A percentile compares a stretch with the other conserved stretches of the same genome.
These are phyloP conservation scores for Sturmia bella DNA, from an alignment of 2,888 invertebrate genomes.

Conservation along the genomic window DNA sequence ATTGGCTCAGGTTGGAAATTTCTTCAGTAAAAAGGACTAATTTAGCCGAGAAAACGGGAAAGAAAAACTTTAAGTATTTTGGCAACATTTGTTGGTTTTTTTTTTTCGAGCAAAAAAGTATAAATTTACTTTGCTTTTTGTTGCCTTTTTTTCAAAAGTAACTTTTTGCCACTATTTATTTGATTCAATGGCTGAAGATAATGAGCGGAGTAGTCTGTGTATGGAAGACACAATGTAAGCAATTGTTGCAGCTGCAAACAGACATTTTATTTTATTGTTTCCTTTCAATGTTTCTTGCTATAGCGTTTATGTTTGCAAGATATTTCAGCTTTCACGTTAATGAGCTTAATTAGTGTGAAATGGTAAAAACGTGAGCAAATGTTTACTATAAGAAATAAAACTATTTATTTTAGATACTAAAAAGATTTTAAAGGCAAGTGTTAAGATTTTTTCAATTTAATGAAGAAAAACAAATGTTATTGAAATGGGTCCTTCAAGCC, in stretches of 20 bases:
- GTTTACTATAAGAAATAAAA: slow-evolving; percentile 33
- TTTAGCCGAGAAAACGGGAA: background rate
- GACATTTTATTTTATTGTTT: slow-evolving; percentile 36
- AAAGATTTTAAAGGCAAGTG: background rate
- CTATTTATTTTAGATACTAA: slow-evolving; percentile 24
- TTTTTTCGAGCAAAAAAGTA: slow-evolving; percentile 5
- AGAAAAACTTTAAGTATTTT: slow-evolving; percentile 51
- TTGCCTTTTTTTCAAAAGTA: background rate
- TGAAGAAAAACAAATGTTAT: too few species aligned
- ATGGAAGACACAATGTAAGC: slow-evolving; percentile 39
- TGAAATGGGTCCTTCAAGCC: too few species aligned
- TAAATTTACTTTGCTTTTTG: slow-evolving; percentile 35
- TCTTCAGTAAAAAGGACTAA: slow-evolving; percentile 39
- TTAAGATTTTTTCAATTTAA: background rate
- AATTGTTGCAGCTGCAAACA: slow-evolving; percentile 30
- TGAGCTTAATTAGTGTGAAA: slow-evolving; percentile 79
- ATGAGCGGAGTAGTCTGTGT: background rate
- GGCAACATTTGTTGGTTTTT: slow-evolving; percentile 61
- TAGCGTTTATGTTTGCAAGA: background rate
- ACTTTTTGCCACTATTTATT: slow-evolving; percentile 13
- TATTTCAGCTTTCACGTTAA: slow-evolving; percentile 71
- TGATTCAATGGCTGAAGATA: slow-evolving; percentile 38
- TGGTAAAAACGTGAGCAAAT: slow-evolving; percentile 69
- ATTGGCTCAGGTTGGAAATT: slow-evolving; percentile 52
- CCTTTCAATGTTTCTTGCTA: slow-evolving; percentile 40